Conservation (phyloP, 2,113 vertebrate genomes). For the Columba janthina region DNA sequence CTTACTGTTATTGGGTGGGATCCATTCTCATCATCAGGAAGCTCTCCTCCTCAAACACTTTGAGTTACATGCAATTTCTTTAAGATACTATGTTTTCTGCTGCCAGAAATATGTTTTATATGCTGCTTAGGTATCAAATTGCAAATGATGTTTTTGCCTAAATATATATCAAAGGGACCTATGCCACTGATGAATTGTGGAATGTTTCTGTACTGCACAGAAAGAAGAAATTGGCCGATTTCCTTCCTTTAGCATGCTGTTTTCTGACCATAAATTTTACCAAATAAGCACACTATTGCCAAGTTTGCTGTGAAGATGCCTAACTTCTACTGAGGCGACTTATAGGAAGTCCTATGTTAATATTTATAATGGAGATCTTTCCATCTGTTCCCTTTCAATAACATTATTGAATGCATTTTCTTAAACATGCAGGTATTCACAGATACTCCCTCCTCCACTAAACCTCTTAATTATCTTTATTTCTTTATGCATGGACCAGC, state of each 20-base stretch:
- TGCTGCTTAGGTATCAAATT: neutral
- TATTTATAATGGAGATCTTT: neutral
- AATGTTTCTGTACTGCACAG: neutral
- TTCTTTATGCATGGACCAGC: neutral
- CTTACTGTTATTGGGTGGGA: neutral
- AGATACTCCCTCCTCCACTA: fast-evolving
- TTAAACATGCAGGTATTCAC: neutral
- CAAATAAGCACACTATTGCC: neutral
- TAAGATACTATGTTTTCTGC: neutral
- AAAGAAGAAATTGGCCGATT: neutral
- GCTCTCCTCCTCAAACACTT: neutral
- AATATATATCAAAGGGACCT: neutral
- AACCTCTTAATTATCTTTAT: neutral
- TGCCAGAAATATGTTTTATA: neutral
- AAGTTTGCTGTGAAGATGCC: neutral
- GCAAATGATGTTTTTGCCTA: neutral
- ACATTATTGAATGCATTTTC: neutral
- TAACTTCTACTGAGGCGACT: neutral
- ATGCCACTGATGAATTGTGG: neutral
- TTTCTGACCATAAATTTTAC: slow-evolving; percentile 7
- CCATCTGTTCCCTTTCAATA: neutral
- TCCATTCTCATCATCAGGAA: neutral
- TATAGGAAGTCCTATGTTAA: neutral
- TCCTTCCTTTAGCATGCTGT: neutral
- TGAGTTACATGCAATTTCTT: neutral